A percentile compares a stretch with the other conserved stretches of the same genome.
phyloP scores from a whole-genome alignment of 2,113 vertebrate genomes.

The Arizona elegans region DNA sequence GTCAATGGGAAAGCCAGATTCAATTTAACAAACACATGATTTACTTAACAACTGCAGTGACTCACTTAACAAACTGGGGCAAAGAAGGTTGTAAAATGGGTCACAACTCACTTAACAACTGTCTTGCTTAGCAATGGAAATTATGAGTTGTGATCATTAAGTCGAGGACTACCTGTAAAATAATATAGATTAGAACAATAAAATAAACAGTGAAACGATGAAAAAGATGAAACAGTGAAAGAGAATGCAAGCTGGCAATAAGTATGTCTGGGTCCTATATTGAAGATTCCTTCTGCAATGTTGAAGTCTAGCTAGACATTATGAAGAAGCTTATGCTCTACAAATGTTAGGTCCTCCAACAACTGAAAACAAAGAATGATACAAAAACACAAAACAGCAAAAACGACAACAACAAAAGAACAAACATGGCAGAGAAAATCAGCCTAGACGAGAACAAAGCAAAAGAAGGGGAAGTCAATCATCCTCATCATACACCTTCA shows the following conservation, averaged over 20 bases:
- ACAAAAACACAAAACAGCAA: not conserved
- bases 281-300: not conserved
- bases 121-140: not conserved
- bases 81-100: not conserved
- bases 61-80: not conserved
- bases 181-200: not conserved
- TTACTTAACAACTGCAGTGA: not conserved
- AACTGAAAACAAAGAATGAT: not conserved
- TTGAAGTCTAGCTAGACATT: not conserved
- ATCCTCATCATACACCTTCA: not conserved
- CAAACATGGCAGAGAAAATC: not conserved
- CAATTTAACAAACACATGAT: not conserved
- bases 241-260: not conserved
- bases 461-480: not conserved
- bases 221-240: not conserved
- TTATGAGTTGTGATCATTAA: not conserved
- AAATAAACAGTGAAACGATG: not conserved
- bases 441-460: not conserved
- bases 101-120: not conserved
- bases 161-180: not conserved
- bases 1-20: not conserved
- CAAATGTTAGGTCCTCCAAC: not conserved
- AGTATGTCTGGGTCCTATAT: not conserved
- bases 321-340: not conserved
- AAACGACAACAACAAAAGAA: not conserved